Evolutionary conservation across 1,140 invertebrate genomes (phyloP).

Genomic region (Branchinecta lindahli): DNA sequence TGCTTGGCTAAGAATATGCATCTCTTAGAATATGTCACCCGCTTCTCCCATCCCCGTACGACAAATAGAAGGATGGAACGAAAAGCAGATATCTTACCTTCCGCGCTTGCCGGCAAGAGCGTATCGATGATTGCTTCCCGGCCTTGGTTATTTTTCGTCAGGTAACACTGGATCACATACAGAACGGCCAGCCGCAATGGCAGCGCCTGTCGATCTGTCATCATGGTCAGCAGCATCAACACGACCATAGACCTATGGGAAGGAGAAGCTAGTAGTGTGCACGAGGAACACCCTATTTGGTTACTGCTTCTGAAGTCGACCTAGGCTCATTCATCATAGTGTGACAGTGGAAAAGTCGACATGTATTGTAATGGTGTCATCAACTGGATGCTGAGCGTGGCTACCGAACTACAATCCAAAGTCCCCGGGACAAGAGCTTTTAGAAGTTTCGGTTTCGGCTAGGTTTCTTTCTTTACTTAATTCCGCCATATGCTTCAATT

Average conservation of each 20-base stretch:
- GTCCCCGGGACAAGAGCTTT: too few species aligned
- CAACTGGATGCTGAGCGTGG: not conserved
- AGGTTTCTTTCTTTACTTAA: too few species aligned
- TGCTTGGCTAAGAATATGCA: too few species aligned
- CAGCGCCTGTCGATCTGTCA: constrained; percentile 95
- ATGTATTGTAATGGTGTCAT: too few species aligned
- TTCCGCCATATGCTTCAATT: too few species aligned
- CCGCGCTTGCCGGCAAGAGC: constrained; percentile 63
- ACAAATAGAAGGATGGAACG: too few species aligned
- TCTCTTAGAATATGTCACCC: too few species aligned
- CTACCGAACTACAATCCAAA: too few species aligned
- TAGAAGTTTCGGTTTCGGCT: too few species aligned
- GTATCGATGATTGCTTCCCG: constrained; percentile 79
- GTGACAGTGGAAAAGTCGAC: too few species aligned
- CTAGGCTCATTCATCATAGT: constrained; percentile 14
- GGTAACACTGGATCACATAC: constrained; percentile 92
- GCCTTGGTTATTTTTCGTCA: constrained; percentile 81
- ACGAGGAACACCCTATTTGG: not conserved
- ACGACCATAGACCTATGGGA: constrained; percentile 65
- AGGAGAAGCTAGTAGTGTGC: constrained; percentile 20
- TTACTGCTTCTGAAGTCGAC: constrained; percentile 16
- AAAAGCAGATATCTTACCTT: constrained; percentile 35
- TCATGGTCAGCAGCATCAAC: constrained; percentile 93
- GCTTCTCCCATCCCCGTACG: too few species aligned
- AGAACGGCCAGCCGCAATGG: constrained; percentile 78